A percentile compares a stretch with the other conserved stretches of the same genome.
Conservation (phyloP, 1,140 invertebrate species). For the Heterodera schachtii region DNA sequence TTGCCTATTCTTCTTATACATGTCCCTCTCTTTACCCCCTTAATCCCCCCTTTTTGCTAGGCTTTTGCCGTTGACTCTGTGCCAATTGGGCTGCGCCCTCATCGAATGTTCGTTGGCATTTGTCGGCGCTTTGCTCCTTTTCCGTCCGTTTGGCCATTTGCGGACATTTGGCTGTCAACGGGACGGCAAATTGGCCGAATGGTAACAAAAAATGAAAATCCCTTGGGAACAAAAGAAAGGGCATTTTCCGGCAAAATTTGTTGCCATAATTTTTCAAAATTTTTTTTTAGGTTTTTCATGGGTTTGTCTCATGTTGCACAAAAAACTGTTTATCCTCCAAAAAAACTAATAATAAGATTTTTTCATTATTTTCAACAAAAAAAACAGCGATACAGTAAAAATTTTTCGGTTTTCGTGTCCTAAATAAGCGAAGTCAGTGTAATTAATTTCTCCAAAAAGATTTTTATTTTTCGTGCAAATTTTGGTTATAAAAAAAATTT, state of each 20-base stretch:
- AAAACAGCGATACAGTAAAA: too few species aligned
- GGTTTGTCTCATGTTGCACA: too few species aligned
- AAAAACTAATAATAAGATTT: background rate
- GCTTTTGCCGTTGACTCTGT: conserved; percentile 42
- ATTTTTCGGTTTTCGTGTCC: too few species aligned
- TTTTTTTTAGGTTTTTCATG: background rate
- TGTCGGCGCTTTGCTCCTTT: conserved; percentile 41
- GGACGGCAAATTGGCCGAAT: conserved; percentile 60
- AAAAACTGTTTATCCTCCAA: too few species aligned
- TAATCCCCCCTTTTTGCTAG: background rate
- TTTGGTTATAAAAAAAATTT: too few species aligned
- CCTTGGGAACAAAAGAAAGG: background rate
- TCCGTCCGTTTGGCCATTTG: conserved; percentile 33
- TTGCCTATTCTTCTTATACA: too few species aligned
- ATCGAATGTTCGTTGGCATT: conserved; percentile 45
- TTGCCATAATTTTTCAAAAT: background rate
- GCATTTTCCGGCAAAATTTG: background rate
- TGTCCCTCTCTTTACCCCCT: background rate
- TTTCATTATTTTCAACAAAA: too few species aligned
- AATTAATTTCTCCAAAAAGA: too few species aligned
- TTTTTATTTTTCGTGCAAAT: too few species aligned
- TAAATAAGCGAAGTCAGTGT: too few species aligned
- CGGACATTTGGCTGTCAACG: conserved; percentile 69
- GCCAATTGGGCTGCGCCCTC: conserved; percentile 43
- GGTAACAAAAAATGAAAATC: background rate